Evolutionary conservation across 2,113 vertebrate species (phyloP).

Genomic region (Oxyura jamaicensis): DNA sequence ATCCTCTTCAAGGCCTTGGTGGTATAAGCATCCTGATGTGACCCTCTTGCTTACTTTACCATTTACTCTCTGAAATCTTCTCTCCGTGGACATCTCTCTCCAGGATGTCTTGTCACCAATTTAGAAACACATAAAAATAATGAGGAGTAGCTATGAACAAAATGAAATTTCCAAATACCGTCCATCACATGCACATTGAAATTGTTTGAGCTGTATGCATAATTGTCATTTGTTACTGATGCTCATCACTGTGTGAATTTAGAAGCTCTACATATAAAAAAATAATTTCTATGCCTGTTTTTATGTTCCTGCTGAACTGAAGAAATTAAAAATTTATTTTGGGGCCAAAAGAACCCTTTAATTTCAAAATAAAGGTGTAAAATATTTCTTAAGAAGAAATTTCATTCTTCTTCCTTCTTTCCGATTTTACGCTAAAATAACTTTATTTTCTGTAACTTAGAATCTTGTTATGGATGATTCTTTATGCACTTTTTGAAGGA

Average conservation of each 20-base stretch:
- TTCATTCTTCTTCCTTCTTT: neutral
- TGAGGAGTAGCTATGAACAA: neutral
- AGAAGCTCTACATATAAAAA: neutral
- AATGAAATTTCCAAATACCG: neutral
- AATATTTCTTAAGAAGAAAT: neutral
- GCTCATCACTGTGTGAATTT: neutral
- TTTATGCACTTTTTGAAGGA: neutral
- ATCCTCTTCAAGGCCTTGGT: neutral
- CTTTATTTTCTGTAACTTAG: neutral
- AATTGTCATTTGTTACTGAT: neutral
- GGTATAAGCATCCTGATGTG: neutral
- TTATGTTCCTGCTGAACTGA: neutral
- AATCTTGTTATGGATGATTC: neutral
- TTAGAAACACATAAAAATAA: neutral
- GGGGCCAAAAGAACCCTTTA: neutral
- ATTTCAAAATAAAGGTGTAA: neutral
- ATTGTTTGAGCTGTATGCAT: fast-evolving
- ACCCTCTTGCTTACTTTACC: neutral
- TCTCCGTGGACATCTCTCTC: neutral
- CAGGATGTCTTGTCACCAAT: neutral
- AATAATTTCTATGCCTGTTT: fast-evolving
- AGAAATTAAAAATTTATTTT: neutral
- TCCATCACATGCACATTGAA: neutral
- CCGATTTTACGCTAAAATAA: neutral
- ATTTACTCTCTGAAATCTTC: neutral